Base-by-base conservation (phyloP, 2,113 vertebrate genomes). In the Alaudala cheleensis region DNA sequence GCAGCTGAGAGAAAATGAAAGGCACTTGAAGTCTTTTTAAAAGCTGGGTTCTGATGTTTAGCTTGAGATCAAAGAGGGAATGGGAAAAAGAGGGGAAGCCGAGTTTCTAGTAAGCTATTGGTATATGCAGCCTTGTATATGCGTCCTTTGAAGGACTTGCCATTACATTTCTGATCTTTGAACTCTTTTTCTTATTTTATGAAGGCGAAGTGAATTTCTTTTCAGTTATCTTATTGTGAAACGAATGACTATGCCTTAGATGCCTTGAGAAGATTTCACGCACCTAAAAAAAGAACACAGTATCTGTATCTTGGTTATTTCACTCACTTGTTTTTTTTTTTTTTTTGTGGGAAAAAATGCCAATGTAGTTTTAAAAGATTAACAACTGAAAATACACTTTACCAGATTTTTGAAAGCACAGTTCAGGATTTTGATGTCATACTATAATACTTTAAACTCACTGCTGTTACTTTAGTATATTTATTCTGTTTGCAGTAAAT, bases 41-140 rank as follows among this genome's bases (percentile, higher is more conserved):
- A 98, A 98, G 93, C 95, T 95, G 78, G 78, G 88, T 97, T 97
- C 97, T 98, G 96, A 98, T 97, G 95, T 97, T 98, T 97, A 97
- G 96, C 91, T 98, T 73, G 93, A 98, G 97, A 98, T 98, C 97
- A 98, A 98, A 98, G 95, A 82, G 64, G 90, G 67, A 95, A 78
- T 11, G 10, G 28, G 61, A 64, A 91, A 96, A 96, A 91, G 95
- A 97, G 90, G 95, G 92, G 92, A 96, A 96, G 80, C 22, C 0
- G 65, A 90, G 80, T 53, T 96, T 95, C 88, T 95, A 72, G 94
- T 74, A 91, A 88, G 39, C 90, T 92, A 89, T 44, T 17, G 24
- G 70, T 84, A 92, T 89, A 92, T 40, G 72, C 56, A 87, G 87
- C 72, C 14, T 62, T 49, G 33, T 86, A 62, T 81, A 93, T 56